Evolutionary conservation across 92 coral and sea anemone genomes (phyloP), one percentile per base, ranked within the genome.

Genomic region (Siderastrea siderea): DNA sequence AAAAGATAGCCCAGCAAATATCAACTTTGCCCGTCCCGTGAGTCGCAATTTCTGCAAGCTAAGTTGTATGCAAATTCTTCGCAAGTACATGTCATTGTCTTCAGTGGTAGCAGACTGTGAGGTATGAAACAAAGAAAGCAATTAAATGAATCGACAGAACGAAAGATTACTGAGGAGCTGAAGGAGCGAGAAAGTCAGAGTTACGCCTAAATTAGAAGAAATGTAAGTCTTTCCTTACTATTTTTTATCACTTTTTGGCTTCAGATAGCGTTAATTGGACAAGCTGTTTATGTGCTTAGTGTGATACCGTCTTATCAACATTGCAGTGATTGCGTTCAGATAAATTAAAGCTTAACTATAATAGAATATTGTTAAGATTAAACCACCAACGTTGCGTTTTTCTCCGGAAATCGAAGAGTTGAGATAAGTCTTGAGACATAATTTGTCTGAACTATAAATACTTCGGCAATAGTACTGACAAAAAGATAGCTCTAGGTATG

Each of bases 181-280:
- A 54, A 44, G 6, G 19, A 53, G 43, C 44, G 44, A 15, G 45
- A 77, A 55, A 81, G 16, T 49, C 45, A 44, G 43, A 44, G 12
- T 8, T 54, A 3, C 53, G 52, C 16, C 1, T 46, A 11, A 52
- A 68, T 11, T 55, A 57, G 66, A 45, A n/a, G 7, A 47, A 54
- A 45, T n/a, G 85, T 81, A 81, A 81, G 85, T 77, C 45, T 77
- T 73, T 53, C 57, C 10, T 16, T 73, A 52, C 26, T 50, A 13
- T 17, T 17, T 50, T 16, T 52, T 8, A 19, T 74, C 8, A 51
- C 63, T 51, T 19, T 47, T 74, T 26, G n/a, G 38, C 48, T 51
- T 1, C 57, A 53, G 57, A 53, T 26, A 26, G 38, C 38, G 38
- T 26, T 26, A 26, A 26, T 0, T 26, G 38, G 38, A 26, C 0